Conservation (phyloP, 2,797 vertebrate genomes). For the Leucoraja ocellata region DNA sequence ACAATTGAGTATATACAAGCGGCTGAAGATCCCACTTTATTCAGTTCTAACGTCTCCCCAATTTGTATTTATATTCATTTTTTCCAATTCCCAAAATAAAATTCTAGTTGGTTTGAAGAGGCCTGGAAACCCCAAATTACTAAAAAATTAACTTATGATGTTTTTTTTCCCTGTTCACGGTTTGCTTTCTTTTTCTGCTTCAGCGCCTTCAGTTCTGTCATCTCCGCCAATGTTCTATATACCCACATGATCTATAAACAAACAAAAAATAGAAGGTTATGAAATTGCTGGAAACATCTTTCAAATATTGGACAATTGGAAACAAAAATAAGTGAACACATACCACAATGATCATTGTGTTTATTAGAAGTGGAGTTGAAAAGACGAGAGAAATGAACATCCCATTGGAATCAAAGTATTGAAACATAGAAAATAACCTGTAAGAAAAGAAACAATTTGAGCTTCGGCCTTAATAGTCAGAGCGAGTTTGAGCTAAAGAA, state of each 20-base stretch:
- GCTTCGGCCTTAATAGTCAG: neutral
- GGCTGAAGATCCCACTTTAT: too few species aligned
- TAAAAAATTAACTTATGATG: slow-evolving; percentile 43
- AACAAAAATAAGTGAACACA: slow-evolving; percentile 41
- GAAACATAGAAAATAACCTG: slow-evolving; percentile 82
- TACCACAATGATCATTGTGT: slow-evolving; percentile 85
- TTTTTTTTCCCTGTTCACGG: slow-evolving; percentile 63
- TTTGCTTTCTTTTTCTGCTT: slow-evolving; percentile 68
- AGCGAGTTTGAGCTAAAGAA: neutral
- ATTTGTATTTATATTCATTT: neutral
- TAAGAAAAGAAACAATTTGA: slow-evolving; percentile 29
- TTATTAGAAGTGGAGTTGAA: slow-evolving; percentile 77
- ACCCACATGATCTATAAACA: slow-evolving; percentile 76
- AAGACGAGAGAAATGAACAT: slow-evolving; percentile 93
- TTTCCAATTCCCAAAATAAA: neutral
- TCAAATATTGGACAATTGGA: neutral
- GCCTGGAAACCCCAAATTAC: neutral
- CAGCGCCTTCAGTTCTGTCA: slow-evolving; percentile 79
- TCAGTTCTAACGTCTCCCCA: neutral
- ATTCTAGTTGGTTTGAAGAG: neutral
- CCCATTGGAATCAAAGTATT: slow-evolving; percentile 92
- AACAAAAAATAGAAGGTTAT: neutral
- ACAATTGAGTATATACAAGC: too few species aligned
- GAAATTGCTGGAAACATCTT: neutral
- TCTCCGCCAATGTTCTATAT: slow-evolving; percentile 73